A percentile compares a stretch with the other conserved stretches of the same genome.
Evolutionary conservation across 2,797 vertebrate genomes (phyloP).

Genomic region (Xenopus petersii): DNA sequence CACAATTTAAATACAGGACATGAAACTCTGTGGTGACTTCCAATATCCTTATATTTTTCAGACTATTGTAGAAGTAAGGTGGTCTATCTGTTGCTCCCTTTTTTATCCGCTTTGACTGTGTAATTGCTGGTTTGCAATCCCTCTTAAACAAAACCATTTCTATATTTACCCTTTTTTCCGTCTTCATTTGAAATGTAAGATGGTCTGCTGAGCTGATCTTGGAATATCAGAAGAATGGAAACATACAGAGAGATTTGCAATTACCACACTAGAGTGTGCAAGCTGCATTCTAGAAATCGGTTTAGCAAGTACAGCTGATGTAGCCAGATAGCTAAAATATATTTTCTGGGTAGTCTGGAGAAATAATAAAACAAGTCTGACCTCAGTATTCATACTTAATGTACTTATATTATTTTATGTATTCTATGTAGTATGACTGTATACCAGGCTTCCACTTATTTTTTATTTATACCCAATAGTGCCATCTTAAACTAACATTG

Average conservation of each 20-base stretch:
- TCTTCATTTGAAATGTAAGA: constrained; percentile 28
- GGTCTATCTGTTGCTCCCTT: too few relatives aligned
- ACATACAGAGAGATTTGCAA: constrained; percentile 28
- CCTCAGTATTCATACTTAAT: neutral
- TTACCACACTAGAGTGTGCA: constrained; percentile 34
- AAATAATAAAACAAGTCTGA: neutral
- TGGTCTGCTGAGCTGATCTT: constrained; percentile 24
- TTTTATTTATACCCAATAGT: too few relatives aligned
- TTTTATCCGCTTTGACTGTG: too few relatives aligned
- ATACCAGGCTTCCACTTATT: too few relatives aligned
- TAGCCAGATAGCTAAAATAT: neutral
- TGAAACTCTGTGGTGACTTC: too few relatives aligned
- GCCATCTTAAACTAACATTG: too few relatives aligned
- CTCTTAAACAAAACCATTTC: neutral
- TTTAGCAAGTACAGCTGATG: constrained; percentile 34
- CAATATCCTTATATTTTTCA: too few relatives aligned
- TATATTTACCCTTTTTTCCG: constrained; percentile 15
- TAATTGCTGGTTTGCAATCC: neutral
- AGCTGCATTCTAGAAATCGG: constrained; percentile 44
- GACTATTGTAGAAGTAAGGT: too few relatives aligned
- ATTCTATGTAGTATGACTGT: too few relatives aligned
- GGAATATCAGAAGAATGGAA: neutral
- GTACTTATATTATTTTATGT: too few relatives aligned
- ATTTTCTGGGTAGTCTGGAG: neutral
- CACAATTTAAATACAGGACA: too few relatives aligned